A percentile compares a stretch with the other conserved stretches of the same genome.
These are phyloP conservation scores for Cydia strobilella DNA, from an alignment of 1,140 invertebrate genomes.

Conservation along the genomic window DNA sequence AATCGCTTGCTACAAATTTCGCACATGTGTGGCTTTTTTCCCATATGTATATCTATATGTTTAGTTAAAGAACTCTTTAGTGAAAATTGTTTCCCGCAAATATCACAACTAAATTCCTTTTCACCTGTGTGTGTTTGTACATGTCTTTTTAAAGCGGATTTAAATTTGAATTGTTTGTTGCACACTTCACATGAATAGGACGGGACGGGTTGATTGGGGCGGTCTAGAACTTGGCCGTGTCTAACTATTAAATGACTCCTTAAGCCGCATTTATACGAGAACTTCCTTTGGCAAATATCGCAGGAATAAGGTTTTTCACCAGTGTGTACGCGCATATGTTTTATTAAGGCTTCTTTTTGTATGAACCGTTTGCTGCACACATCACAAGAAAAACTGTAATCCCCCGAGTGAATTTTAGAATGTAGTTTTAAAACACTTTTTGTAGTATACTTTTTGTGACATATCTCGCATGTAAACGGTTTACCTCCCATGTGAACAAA, in stretches of 20 bases:
- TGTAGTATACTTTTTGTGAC: conserved; percentile 8
- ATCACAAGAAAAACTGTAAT: conserved; percentile 1
- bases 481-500: conserved; percentile 7
- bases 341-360: conserved; percentile 14
- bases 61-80: conserved; percentile 14
- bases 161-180: not conserved
- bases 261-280: conserved; percentile 10
- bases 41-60: conserved; percentile 10
- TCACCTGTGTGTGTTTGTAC: not conserved
- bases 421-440: conserved; percentile 5
- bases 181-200: not conserved
- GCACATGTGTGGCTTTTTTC: not conserved
- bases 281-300: not conserved
- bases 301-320: conserved; percentile 8
- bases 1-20: conserved; percentile 4
- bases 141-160: conserved; percentile 1
- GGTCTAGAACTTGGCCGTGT: conserved; percentile 6
- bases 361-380: not conserved
- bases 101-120: conserved; percentile 3
- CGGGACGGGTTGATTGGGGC: conserved; percentile 4
- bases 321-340: conserved; percentile 8
- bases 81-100: conserved; percentile 8
- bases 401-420: conserved; percentile 7
- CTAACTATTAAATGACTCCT: conserved; percentile 9
- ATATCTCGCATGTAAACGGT: not conserved